These are phyloP conservation scores for Drosophila algonquin DNA, from an alignment of 2,888 invertebrate species.

Conservation along the genomic window DNA sequence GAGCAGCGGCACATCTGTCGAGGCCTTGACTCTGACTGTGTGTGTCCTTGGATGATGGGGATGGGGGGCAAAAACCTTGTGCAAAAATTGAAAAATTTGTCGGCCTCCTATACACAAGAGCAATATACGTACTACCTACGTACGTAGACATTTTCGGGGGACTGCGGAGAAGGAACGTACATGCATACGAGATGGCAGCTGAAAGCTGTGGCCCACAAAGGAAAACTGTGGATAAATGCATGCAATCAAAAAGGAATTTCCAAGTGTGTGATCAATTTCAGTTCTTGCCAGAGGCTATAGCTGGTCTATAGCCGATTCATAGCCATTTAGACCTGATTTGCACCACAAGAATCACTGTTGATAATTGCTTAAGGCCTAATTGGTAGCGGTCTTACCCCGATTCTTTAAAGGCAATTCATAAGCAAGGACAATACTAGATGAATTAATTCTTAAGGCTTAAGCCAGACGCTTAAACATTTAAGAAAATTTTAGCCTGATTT, in stretches of 20 bases:
- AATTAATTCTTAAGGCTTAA: too few species aligned
- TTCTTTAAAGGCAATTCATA: too few species aligned
- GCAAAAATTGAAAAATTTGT: constrained; percentile 66
- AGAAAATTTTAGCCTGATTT: too few species aligned
- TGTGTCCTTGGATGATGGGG: constrained; percentile 58
- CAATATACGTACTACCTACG: constrained; percentile 4
- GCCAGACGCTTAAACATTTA: too few species aligned
- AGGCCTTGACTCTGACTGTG: constrained; percentile 66
- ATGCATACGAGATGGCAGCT: background rate
- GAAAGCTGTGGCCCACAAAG: background rate
- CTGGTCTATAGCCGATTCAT: background rate
- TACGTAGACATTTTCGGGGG: background rate
- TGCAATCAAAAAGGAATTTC: background rate
- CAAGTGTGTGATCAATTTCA: background rate
- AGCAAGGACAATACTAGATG: too few species aligned
- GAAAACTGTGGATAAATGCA: background rate
- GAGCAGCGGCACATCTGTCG: constrained; percentile 36
- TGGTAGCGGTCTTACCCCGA: background rate
- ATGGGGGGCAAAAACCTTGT: constrained; percentile 29
- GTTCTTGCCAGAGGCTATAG: background rate
- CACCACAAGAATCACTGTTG: background rate
- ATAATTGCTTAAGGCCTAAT: background rate
- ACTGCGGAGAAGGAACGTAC: background rate
- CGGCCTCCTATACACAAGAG: constrained; percentile 20
- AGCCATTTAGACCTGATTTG: background rate